Evolutionary conservation across 2,888 invertebrate genomes (phyloP).

Genomic region (Lamellibrachia columna): DNA sequence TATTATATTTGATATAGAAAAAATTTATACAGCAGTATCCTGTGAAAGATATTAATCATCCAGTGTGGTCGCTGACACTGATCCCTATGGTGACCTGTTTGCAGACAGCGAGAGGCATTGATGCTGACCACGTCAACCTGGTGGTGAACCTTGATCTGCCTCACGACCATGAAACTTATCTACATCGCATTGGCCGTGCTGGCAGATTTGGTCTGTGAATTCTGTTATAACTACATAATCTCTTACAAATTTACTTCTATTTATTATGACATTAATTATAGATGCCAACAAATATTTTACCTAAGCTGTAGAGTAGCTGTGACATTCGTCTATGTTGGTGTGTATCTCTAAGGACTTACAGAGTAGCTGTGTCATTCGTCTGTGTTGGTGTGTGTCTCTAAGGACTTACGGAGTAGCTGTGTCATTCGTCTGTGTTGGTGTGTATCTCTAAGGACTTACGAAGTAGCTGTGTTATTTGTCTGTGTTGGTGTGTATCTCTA

Average conservation of each 20-base stretch:
- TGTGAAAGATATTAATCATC: not conserved
- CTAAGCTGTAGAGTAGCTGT: not conserved
- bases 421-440: not conserved
- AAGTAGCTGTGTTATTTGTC: not conserved
- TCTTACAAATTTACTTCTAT: too few relatives aligned
- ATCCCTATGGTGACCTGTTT: conserved; percentile 26
- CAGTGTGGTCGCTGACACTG: not conserved
- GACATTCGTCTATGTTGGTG: conserved; percentile 7
- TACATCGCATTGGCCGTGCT: conserved; percentile 94
- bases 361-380: conserved; percentile 80
- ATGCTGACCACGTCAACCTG: conserved; percentile 90
- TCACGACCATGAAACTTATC: conserved; percentile 73
- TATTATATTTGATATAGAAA: not conserved
- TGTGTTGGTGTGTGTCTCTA: conserved; percentile 73
- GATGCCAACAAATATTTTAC: too few relatives aligned
- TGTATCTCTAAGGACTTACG: too few relatives aligned
- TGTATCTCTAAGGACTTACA: conserved; percentile 71
- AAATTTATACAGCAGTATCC: not conserved
- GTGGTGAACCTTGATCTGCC: conserved; percentile 93
- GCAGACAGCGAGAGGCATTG: conserved; percentile 87
- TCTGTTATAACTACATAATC: too few relatives aligned
- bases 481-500: conserved; percentile 70
- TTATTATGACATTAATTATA: too few relatives aligned
- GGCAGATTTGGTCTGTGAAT: conserved; percentile 82
- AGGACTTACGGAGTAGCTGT: conserved; percentile 41